Percentiles rank a stretch among this genome's conserved stretches.
Evolutionary conservation across 1,140 invertebrate genomes (phyloP).

Genomic region (Drosophila repletoides): DNA sequence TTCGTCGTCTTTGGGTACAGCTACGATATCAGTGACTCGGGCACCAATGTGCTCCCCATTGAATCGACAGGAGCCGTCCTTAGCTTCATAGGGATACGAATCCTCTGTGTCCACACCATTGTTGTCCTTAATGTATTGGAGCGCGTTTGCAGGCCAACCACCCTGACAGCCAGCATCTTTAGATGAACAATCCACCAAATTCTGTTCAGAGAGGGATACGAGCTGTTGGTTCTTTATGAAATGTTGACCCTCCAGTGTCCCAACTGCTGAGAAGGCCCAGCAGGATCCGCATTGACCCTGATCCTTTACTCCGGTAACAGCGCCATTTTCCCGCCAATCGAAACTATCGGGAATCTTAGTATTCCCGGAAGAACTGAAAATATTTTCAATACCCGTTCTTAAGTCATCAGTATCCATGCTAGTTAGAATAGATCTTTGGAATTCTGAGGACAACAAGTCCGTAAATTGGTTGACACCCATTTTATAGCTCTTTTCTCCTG

Average conservation of each 20-base stretch:
- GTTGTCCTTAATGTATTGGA: conserved; percentile 91
- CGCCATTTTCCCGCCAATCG: conserved; percentile 84
- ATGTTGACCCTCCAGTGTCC: conserved; percentile 89
- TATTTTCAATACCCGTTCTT: neutral
- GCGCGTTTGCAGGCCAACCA: conserved; percentile 89
- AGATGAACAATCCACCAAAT: conserved; percentile 94
- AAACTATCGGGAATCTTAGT: neutral
- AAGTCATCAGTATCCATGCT: neutral
- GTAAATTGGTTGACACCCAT: conserved; percentile 90
- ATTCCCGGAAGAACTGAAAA: neutral
- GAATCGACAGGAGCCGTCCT: conserved; percentile 82
- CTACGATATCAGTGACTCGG: conserved; percentile 78
- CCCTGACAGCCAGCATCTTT: conserved; percentile 94
- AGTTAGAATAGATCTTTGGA: conserved; percentile 70
- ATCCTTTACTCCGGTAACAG: conserved; percentile 95
- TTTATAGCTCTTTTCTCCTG: conserved; percentile 86
- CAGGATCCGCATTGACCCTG: conserved; percentile 95
- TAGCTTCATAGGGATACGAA: conserved; percentile 89
- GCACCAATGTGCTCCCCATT: conserved; percentile 12
- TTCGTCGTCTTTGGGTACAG: conserved; percentile 86
- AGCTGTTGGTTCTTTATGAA: conserved; percentile 85
- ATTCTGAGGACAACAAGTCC: conserved; percentile 92
- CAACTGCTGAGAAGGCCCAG: conserved; percentile 96
- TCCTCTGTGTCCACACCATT: conserved; percentile 87
- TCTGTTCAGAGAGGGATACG: conserved; percentile 93